Evolutionary conservation across 2,888 invertebrate genomes (phyloP).

Genomic region (Drosophila parthenogenetica): DNA sequence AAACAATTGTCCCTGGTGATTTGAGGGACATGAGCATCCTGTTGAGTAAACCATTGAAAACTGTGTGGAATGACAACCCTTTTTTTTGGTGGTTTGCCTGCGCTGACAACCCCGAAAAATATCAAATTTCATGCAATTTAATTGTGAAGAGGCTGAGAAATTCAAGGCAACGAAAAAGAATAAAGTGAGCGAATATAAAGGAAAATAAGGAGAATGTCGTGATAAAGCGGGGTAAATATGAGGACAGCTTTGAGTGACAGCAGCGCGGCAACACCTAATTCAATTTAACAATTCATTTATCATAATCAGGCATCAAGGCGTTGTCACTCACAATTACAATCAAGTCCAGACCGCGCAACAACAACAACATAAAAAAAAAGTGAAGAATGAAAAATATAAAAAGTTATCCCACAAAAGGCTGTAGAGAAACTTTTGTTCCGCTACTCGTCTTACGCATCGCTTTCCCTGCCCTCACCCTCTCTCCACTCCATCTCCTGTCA

Average conservation of each 20-base stretch:
- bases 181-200: slow-evolving; percentile 8
- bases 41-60: slow-evolving; percentile 25
- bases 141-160: slow-evolving; percentile 70
- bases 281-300: slow-evolving; percentile 82
- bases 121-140: slow-evolving; percentile 82
- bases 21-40: slow-evolving; percentile 47
- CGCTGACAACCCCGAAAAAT: slow-evolving; percentile 70
- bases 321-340: slow-evolving; percentile 80
- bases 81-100: slow-evolving; percentile 33
- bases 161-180: slow-evolving; percentile 33
- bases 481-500: neutral
- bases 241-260: slow-evolving; percentile 76
- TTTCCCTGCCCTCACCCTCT: neutral
- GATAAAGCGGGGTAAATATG: slow-evolving; percentile 46
- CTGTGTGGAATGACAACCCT: slow-evolving; percentile 51
- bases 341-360: slow-evolving; percentile 40
- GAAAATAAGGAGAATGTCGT: slow-evolving; percentile 11
- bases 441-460: slow-evolving; percentile 66
- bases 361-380: slow-evolving; percentile 5
- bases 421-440: slow-evolving; percentile 53
- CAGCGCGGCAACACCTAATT: slow-evolving; percentile 80
- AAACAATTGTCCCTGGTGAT: slow-evolving; percentile 58
- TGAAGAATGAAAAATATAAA: slow-evolving; percentile 10
- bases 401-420: slow-evolving; percentile 45
- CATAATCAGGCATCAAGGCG: slow-evolving; percentile 81